phyloP scores from a whole-genome alignment of 2,888 invertebrate genomes.

The Pocota personata region DNA sequence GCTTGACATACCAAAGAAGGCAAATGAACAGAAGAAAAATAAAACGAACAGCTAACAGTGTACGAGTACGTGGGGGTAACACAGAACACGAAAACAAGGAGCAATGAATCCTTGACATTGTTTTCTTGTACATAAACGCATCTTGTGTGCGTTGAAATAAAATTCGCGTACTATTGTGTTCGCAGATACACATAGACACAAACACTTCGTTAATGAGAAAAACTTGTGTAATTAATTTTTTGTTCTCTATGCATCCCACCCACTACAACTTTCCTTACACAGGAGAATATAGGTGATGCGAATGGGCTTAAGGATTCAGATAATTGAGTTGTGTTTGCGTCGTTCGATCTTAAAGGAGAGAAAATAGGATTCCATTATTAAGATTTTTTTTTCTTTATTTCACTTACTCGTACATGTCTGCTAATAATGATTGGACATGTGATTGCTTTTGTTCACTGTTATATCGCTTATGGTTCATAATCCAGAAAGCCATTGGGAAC shows the following conservation, averaged over 20 bases:
- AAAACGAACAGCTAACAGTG: not conserved
- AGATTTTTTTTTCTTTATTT: constrained; percentile 27
- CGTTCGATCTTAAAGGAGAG: constrained; percentile 11
- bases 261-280: constrained; percentile 1
- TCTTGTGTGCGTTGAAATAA: constrained; percentile 11
- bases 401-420: constrained; percentile 20
- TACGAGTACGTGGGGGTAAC: not conserved
- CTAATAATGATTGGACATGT: constrained; percentile 29
- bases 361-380: constrained; percentile 11
- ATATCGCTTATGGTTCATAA: constrained; percentile 20
- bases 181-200: constrained; percentile 26
- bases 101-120: constrained; percentile 62
- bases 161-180: constrained; percentile 17
- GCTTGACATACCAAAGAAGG: constrained; percentile 41
- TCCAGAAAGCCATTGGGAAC: constrained; percentile 28
- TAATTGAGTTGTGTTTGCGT: constrained; percentile 46
- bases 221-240: constrained; percentile 71
- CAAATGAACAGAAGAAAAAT: constrained; percentile 16
- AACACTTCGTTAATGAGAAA: constrained; percentile 63
- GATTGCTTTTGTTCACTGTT: constrained; percentile 10
- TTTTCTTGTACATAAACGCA: constrained; percentile 40
- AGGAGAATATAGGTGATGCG: not conserved
- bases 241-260: constrained; percentile 17
- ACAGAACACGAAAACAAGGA: constrained; percentile 14
- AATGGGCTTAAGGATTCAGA: constrained; percentile 45